Conservation (phyloP, 1,140 invertebrate genomes). For the Leptoteleia sp. region DNA sequence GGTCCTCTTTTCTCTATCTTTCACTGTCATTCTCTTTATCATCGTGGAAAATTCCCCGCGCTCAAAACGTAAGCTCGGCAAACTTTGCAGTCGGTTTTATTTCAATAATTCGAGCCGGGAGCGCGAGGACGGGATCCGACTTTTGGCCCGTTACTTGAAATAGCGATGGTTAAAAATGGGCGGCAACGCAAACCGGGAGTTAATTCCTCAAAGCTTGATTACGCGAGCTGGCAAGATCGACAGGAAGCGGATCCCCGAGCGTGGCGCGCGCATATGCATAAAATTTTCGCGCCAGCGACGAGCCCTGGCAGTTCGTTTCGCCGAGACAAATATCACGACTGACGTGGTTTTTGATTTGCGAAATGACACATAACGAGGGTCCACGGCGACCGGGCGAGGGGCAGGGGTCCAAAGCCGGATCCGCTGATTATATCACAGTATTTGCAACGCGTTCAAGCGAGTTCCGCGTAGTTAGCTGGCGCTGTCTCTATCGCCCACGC, state of each 20-base stretch:
- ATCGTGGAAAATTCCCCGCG: constrained; percentile 41
- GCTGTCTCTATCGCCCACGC: constrained; percentile 50
- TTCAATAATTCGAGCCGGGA: constrained; percentile 46
- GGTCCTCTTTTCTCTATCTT: constrained; percentile 71
- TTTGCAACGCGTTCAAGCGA: constrained; percentile 46
- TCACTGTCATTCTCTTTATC: constrained; percentile 64
- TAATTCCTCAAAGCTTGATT: constrained; percentile 43
- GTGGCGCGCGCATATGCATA: constrained; percentile 33
- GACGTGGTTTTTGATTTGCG: constrained; percentile 61
- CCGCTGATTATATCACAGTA: constrained; percentile 58
- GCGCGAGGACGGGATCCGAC: neutral
- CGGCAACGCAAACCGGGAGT: too few species aligned
- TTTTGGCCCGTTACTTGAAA: constrained; percentile 10
- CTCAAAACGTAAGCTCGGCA: constrained; percentile 28
- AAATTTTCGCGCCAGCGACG: constrained; percentile 34
- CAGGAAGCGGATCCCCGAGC: neutral
- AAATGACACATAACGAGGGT: constrained; percentile 43
- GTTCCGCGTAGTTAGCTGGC: constrained; percentile 49
- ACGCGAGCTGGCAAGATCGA: neutral
- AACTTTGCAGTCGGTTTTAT: constrained; percentile 42
- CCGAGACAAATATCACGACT: constrained; percentile 55
- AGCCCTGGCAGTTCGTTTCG: constrained; percentile 43
- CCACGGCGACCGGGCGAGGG: constrained; percentile 23
- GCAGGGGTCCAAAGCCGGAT: constrained; percentile 27
- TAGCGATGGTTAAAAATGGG: constrained; percentile 1